These are phyloP conservation scores for Erebia palarica DNA, from an alignment of 2,888 invertebrate species.

Conservation along the genomic window DNA sequence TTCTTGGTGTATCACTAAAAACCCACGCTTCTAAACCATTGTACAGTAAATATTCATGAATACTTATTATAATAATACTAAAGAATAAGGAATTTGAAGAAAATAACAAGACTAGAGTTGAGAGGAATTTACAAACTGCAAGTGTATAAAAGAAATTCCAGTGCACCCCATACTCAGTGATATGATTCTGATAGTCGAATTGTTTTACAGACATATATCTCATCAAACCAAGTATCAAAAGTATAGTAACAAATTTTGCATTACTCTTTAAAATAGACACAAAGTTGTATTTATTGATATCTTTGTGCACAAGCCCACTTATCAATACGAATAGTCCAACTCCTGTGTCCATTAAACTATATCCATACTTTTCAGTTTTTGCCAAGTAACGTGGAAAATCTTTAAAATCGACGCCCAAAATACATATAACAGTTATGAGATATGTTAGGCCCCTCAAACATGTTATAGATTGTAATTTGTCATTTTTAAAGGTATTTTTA, in stretches of 20 bases:
- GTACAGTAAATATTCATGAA: conserved; percentile 86
- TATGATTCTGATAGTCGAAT: conserved; percentile 92
- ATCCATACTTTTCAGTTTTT: conserved; percentile 94
- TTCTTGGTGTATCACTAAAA: conserved; percentile 81
- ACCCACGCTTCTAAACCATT: conserved; percentile 87
- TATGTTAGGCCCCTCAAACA: conserved; percentile 87
- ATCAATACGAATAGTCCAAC: conserved; percentile 93
- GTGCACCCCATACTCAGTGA: conserved; percentile 97
- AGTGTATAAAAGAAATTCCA: conserved; percentile 99
- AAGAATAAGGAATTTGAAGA: conserved; percentile 79
- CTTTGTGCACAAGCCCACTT: conserved; percentile 88
- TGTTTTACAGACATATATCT: conserved; percentile 84
- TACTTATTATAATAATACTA: conserved; percentile 78
- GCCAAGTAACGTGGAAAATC: conserved; percentile 92
- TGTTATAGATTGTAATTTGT: conserved; percentile 79
- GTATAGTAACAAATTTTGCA: conserved; percentile 57
- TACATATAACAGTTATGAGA: conserved; percentile 89
- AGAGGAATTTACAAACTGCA: conserved; percentile 89
- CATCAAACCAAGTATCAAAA: conserved; percentile 83
- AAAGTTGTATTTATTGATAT: conserved; percentile 52
- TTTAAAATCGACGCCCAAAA: conserved; percentile 96
- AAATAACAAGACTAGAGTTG: conserved; percentile 83
- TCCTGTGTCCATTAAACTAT: conserved; percentile 97
- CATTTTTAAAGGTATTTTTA: conserved; percentile 43
- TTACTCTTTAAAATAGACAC: conserved; percentile 63